Base-by-base conservation (phyloP, 2,888 invertebrate species). In the Lepidonotus clava region DNA sequence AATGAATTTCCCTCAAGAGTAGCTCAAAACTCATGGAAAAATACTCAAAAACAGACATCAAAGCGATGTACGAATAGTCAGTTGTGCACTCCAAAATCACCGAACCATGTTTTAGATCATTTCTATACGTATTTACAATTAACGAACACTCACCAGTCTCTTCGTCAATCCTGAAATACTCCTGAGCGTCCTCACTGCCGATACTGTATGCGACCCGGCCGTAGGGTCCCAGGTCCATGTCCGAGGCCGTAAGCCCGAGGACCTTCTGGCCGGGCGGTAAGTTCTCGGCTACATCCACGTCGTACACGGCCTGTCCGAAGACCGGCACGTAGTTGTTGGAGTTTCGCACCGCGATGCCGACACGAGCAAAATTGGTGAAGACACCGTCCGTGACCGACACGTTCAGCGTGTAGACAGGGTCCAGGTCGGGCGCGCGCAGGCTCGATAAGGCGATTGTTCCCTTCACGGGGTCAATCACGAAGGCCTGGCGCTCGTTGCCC, bases 341-440 rank as follows among this genome's bases (percentile, higher is more conserved):
- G 86, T 90, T 91, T 21, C 90, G 88, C 34, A 93, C 92, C 14
- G 86, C 89, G 32, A 94, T 89, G n/a, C 90, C 90, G 11, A 95
- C 93, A 53, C 93, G 91, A 0, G 98, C 96, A 94, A 97, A 98
- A 89, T 96, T 97, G 8, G 98, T 98, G 95, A 98, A 98, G 53
- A 98, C 97, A 46, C 98, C 98, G 95, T 99, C 99, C 86, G 97
- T 97, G 56, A 98, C 98, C 0, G 98, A 98, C 46, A 99, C 96
- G 95, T 99, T 99, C 87, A 99, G 95, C 87, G 96, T 95, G 92
- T 96, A 96, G 85, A 95, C 95, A 84, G 96, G 95, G 89, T 95
- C 95, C 83, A 96, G 96, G 4, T 96, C 96, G 90, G 96, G 96
- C 92, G 96, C 96, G 88, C 97, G 96, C 93, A 97, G 95, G 92